Evolutionary conservation across 2,888 invertebrate species (phyloP).

Genomic region (Ariolimax columbianus): DNA sequence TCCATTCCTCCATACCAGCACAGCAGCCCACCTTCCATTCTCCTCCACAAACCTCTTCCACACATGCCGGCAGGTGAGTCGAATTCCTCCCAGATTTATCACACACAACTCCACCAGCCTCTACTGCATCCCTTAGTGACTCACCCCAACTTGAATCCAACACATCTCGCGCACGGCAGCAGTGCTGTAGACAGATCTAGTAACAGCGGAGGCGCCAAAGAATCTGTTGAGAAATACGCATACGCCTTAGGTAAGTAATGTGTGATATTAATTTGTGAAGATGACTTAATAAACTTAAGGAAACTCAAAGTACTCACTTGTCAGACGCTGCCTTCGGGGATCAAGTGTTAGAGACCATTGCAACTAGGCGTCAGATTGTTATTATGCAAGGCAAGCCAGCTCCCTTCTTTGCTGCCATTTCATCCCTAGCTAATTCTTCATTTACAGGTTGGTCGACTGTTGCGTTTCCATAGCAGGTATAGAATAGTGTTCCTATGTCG

Average conservation of each 20-base stretch:
- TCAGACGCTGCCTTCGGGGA: no score
- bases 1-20: background rate
- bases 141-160: background rate
- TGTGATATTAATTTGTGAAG: background rate
- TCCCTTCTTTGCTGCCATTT: no score
- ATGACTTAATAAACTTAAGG: no score
- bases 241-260: background rate
- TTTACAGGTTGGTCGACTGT: no score
- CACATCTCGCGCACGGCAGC: background rate
- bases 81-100: slow-evolving; percentile 6
- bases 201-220: background rate
- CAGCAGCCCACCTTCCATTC: background rate
- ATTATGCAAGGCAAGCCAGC: no score
- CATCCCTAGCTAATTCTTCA: no score
- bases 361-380: no score
- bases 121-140: background rate
- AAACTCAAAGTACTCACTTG: no score
- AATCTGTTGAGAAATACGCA: background rate
- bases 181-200: background rate
- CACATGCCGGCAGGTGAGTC: slow-evolving; percentile 26
- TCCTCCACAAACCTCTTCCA: background rate
- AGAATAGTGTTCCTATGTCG: no score
- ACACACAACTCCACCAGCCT: background rate
- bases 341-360: no score
- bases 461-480: no score